Evolutionary conservation across 2,797 vertebrate genomes (phyloP).

Genomic region (Acanthurus leucopareius): DNA sequence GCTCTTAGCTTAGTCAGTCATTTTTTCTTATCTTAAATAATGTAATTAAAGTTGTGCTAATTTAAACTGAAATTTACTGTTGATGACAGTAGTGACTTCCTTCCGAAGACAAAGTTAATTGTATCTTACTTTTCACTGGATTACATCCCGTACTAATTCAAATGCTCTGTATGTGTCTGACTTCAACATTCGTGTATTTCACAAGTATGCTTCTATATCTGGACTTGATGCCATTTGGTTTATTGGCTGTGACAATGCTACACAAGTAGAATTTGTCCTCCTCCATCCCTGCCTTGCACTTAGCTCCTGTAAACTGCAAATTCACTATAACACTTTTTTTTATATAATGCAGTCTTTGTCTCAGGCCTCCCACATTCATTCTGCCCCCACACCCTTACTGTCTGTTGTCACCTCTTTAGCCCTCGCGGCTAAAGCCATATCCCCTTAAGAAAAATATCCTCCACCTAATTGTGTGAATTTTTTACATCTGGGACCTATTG

Average conservation of each 20-base stretch:
- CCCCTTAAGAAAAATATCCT: slow-evolving; percentile 58
- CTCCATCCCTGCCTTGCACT: slow-evolving; percentile 53
- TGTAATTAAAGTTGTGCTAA: background rate
- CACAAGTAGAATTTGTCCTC: slow-evolving; percentile 42
- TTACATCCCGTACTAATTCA: background rate
- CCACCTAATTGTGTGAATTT: slow-evolving; percentile 49
- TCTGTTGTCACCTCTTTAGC: slow-evolving; percentile 75
- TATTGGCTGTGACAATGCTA: slow-evolving; percentile 52
- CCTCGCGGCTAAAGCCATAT: slow-evolving; percentile 58
- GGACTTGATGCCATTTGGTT: slow-evolving; percentile 58
- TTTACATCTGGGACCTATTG: slow-evolving; percentile 48
- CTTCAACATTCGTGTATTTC: slow-evolving; percentile 26
- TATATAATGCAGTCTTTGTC: slow-evolving; percentile 71
- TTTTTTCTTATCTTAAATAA: background rate
- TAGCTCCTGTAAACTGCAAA: slow-evolving; percentile 66
- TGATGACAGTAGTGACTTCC: background rate
- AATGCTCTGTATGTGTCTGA: background rate
- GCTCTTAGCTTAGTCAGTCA: background rate
- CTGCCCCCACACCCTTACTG: slow-evolving; percentile 73
- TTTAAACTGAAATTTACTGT: background rate
- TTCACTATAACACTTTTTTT: slow-evolving; percentile 71
- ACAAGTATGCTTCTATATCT: slow-evolving; percentile 55
- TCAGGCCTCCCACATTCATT: slow-evolving; percentile 72
- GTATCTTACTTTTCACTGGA: too few relatives aligned
- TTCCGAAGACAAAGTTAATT: too few relatives aligned